Base-by-base conservation (phyloP, 2,888 invertebrate species). In the Cantharis flavilabris region DNA sequence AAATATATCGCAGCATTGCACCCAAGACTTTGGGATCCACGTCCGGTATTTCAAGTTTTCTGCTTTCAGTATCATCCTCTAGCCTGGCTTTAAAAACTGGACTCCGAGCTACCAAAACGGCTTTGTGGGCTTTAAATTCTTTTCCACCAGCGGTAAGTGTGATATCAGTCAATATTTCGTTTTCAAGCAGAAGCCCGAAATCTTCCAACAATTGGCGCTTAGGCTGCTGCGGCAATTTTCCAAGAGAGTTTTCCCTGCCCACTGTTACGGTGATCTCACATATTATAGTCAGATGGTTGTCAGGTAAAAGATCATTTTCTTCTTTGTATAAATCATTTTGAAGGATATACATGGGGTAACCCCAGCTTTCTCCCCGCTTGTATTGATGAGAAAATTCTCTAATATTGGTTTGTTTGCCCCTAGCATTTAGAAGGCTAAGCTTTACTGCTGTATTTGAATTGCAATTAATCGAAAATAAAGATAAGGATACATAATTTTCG, bases 1-100 rank as follows among this genome's bases (percentile, higher is more conserved):
- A 99, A 83, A 99, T 98, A 90, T 98, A 99, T 84, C 98, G 93
- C 82, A 99, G 90, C 98, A 99, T 98, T 90, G 99, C 99, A 82
- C 96, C 90, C 87, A 99, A 91, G 80, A 99, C 99, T 89, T 99
- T 99, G 88, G 98, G 97, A 89, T 99, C 99, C 70, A 99, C 98
- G 89, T 99, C 99, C 73, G 96, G 96, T 87, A 97, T 96, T 89
- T 97, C 97, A 70, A 98, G 90, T 98, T 98, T 83, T 16, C 97
- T 92, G 88, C 99, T 98, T 88, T 98, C 97, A 3, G 3, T 20
- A 20, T 20, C 20, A 20, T 3, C 20, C 98, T 99, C 98, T 26
- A 90, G 10, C 10, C 10, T 30, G 10, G 99, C 99, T 86, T 97
- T 97, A 90, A 99, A 99, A 64, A 99, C 99, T 81, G 98, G 98